phyloP scores from a whole-genome alignment of 2,888 invertebrate genomes.

The Elaeidobius kamerunicus region DNA sequence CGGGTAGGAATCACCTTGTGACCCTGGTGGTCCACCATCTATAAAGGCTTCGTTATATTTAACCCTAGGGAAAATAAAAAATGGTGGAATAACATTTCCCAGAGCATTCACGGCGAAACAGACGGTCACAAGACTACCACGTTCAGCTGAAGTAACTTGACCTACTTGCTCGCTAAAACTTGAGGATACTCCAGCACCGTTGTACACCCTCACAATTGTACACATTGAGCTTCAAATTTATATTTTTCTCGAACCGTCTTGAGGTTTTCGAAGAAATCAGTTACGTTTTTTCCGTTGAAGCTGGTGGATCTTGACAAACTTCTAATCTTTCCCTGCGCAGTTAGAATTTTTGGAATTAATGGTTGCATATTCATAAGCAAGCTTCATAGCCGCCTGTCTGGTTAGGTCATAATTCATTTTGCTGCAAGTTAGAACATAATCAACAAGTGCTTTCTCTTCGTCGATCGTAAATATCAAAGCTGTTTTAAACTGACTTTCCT shows the following conservation, averaged over 20 bases:
- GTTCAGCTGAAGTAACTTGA: conserved; percentile 14
- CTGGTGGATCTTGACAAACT: neutral
- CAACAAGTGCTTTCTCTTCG: conserved; percentile 10
- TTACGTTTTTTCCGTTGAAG: conserved; percentile 1
- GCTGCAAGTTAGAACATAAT: neutral
- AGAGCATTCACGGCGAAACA: conserved; percentile 14
- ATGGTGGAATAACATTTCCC: conserved; percentile 14
- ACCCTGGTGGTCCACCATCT: neutral
- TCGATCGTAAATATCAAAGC: conserved; percentile 6
- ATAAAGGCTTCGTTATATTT: conserved; percentile 12
- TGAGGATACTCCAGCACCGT: conserved; percentile 12
- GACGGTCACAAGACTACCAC: conserved; percentile 11
- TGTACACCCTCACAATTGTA: conserved; percentile 18
- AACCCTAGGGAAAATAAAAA: conserved; percentile 18
- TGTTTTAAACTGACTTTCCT: conserved; percentile 7
- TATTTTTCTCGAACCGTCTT: neutral
- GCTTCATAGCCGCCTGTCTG: conserved; percentile 1
- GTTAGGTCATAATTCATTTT: conserved; percentile 12
- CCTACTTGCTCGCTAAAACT: conserved; percentile 11
- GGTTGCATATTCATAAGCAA: conserved; percentile 12
- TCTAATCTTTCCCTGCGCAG: neutral
- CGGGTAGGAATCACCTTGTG: conserved; percentile 2
- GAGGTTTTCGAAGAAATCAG: neutral
- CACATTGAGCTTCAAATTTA: neutral
- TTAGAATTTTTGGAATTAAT: no score